Base-by-base conservation (phyloP, 2,113 vertebrate species). In the Atractosteus spatula region DNA sequence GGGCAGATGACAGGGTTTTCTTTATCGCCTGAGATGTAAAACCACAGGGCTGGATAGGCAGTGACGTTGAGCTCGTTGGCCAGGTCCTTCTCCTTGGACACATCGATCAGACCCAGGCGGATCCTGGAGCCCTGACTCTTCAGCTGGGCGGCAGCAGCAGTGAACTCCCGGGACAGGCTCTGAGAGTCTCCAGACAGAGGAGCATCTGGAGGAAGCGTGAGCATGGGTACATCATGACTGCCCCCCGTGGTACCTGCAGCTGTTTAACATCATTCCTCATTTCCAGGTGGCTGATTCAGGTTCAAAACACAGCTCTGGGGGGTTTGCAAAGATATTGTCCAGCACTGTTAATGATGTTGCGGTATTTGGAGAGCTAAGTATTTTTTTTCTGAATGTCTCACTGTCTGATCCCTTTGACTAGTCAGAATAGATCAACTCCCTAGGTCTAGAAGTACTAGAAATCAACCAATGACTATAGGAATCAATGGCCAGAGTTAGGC, bases 21-120 rank as follows among this genome's bases (percentile, higher is more conserved):
- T 80, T 92, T 92, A 71, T 93, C 90, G 70, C 94, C 94, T n/a
- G 90, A 86, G 1, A 94, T 84, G 86, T 94, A 97, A 29, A 98
- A 86, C 72, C 89, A 92, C 81, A 97, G 80, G 0, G 85, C 80
- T 0, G 93, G 92, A 17, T 89, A 84, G 11, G 81, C 78, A 2
- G 70, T 85, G 41, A 91, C 79, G 0, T 89, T 84, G 69, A 98
- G 93, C 62, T 93, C 89, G 79, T 92, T 87, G 3, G 74, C 87
- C 57, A 98, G 86, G 0, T 93, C 90, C 2, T 85, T 90, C 74
- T 99, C 92, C 7, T 93, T 76, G 0, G 88, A 83, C 73, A 94
- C 82, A 42, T 97, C 94, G 0, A 95, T 82, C 70, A 88, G 90
- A 54, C 93, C 96, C 65, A 95, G 88, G 61, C 82, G 92, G 16